Conservation (phyloP, 92 coral and sea anemone species). For the Zoanthus sociatus region DNA sequence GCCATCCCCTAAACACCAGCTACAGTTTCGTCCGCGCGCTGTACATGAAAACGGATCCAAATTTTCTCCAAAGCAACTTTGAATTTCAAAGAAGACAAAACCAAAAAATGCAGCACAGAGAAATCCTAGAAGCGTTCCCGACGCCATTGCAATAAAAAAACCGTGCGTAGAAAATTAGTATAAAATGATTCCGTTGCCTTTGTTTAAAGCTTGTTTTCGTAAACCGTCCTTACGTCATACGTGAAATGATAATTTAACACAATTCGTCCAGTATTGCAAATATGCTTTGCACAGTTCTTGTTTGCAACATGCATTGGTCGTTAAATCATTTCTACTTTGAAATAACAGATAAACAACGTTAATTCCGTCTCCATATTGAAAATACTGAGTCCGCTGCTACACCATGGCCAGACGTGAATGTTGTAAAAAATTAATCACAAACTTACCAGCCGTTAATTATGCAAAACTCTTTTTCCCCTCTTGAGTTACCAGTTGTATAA, state of each 20-base stretch:
- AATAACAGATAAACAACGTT: background rate
- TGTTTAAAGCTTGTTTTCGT: slow-evolving; percentile 19
- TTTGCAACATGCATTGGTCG: background rate
- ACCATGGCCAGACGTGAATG: background rate
- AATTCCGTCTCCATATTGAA: background rate
- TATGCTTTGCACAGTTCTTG: background rate
- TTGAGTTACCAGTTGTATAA: slow-evolving; percentile 5
- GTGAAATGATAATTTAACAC: background rate
- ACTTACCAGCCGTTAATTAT: background rate
- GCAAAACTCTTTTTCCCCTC: slow-evolving; percentile 16
- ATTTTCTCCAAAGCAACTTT: slow-evolving; percentile 38
- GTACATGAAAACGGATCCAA: slow-evolving; percentile 57
- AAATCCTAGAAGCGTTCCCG: slow-evolving; percentile 23
- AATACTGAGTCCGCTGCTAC: slow-evolving; percentile 28
- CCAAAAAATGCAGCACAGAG: background rate
- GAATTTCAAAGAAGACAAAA: slow-evolving; percentile 25
- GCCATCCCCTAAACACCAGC: slow-evolving; percentile 96
- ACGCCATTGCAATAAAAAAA: slow-evolving; percentile 26
- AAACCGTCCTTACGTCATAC: slow-evolving; percentile 38
- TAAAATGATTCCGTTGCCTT: background rate
- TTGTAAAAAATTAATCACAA: slow-evolving; percentile 19
- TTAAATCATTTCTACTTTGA: background rate
- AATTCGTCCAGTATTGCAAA: background rate
- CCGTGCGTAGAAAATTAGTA: background rate
- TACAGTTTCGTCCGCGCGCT: slow-evolving; percentile 90